phyloP scores from a whole-genome alignment of 2,797 vertebrate species.

The Spinus olivaceus region DNA sequence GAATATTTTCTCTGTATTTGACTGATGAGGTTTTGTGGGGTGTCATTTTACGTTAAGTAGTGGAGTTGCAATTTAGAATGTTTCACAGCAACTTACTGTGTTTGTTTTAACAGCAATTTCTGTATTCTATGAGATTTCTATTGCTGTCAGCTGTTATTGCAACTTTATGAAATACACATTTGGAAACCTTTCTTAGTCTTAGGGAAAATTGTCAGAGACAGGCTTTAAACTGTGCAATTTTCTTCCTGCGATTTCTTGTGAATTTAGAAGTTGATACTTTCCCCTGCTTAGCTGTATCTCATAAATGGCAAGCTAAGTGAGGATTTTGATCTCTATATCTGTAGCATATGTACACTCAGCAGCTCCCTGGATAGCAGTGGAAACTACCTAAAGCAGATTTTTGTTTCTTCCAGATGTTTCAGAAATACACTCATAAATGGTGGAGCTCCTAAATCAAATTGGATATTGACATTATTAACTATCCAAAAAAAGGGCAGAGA shows the following conservation, averaged over 20 bases:
- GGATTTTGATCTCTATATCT: not conserved
- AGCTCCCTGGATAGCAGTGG: not conserved
- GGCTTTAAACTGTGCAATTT: not conserved
- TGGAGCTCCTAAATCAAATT: not conserved
- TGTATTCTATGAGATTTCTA: not conserved
- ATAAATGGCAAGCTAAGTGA: not conserved
- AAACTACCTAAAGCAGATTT: not conserved
- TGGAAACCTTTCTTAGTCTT: constrained; percentile 6
- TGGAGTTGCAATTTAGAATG: not conserved
- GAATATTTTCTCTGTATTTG: constrained; percentile 23
- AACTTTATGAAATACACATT: not conserved
- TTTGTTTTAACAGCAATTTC: constrained; percentile 13
- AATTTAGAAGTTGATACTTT: constrained; percentile 1
- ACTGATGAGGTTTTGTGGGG: not conserved
- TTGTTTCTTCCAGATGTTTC: constrained; percentile 31
- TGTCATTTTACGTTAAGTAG: not conserved
- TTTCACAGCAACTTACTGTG: not conserved
- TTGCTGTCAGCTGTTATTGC: not conserved
- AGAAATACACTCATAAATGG: not conserved
- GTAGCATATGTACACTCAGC: not conserved
- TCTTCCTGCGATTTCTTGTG: not conserved
- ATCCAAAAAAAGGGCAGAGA: not conserved
- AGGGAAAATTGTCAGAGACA: not conserved
- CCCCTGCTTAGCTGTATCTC: not conserved
- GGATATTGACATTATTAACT: not conserved